Conservation (phyloP, 2,797 vertebrate species). For the Anas flavirostris region DNA sequence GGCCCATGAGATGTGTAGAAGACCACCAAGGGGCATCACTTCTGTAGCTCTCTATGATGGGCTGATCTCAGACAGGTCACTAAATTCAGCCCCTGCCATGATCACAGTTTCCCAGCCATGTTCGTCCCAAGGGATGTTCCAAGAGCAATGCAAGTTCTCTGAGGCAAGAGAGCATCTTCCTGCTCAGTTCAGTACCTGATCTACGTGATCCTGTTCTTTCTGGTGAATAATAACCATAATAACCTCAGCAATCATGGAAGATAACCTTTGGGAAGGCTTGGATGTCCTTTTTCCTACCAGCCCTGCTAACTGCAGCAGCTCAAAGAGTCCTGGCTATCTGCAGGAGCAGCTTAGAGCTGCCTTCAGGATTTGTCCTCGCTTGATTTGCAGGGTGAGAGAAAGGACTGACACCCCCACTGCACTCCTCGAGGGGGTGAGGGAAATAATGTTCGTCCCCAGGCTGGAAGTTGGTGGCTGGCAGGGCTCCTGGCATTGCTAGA, state of each 20-base stretch:
- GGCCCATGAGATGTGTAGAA: not conserved
- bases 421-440: not conserved
- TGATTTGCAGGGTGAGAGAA: not conserved
- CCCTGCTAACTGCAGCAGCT: not conserved
- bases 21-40: not conserved
- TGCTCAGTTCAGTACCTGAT: not conserved
- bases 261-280: not conserved
- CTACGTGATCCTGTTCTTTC: not conserved
- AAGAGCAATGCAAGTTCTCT: not conserved
- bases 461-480: not conserved
- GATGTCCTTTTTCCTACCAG: not conserved
- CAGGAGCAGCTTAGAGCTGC: not conserved
- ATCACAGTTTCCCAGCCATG: not conserved
- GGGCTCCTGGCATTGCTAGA: not conserved
- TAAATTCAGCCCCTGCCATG: not conserved
- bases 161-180: not conserved
- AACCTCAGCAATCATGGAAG: not conserved
- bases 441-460: not conserved
- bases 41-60: not conserved
- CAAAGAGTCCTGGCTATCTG: not conserved
- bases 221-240: not conserved
- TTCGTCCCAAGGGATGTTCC: not conserved
- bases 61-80: not conserved
- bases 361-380: not conserved
- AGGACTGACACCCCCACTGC: not conserved